Evolutionary conservation across 2,888 invertebrate genomes (phyloP).

Genomic region (Polyommatus iphigenia): DNA sequence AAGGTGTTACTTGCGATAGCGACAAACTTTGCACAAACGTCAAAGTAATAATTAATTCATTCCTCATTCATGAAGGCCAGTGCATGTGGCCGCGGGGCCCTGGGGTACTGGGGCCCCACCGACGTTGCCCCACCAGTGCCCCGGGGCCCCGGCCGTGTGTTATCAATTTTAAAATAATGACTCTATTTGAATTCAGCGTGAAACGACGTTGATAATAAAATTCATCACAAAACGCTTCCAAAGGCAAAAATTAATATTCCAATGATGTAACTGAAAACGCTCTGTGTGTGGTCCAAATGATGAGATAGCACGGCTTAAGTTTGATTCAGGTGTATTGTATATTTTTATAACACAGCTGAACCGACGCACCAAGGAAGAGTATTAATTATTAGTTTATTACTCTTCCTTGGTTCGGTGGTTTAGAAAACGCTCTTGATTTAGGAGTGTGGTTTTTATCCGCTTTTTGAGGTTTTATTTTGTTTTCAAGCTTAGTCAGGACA

Average conservation of each 20-base stretch:
- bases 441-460: no score
- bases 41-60: constrained; percentile 15
- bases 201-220: constrained; percentile 71
- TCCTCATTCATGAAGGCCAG: constrained; percentile 10
- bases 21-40: not conserved
- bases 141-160: constrained; percentile 49
- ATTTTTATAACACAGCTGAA: no score
- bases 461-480: no score
- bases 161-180: constrained; percentile 75
- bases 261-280: constrained; percentile 71
- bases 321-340: no score
- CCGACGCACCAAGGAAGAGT: no score
- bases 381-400: no score
- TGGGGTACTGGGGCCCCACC: not conserved
- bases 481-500: no score
- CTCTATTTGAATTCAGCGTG: constrained; percentile 74
- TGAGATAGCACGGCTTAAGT: constrained; percentile 28
- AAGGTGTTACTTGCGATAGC: not conserved
- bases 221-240: constrained; percentile 73
- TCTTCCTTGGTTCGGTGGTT: no score
- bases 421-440: no score
- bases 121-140: not conserved
- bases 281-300: constrained; percentile 48
- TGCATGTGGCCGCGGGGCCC: not conserved
- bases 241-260: constrained; percentile 77